phyloP scores from a whole-genome alignment of 2,113 vertebrate genomes.

The Hyla sarda region DNA sequence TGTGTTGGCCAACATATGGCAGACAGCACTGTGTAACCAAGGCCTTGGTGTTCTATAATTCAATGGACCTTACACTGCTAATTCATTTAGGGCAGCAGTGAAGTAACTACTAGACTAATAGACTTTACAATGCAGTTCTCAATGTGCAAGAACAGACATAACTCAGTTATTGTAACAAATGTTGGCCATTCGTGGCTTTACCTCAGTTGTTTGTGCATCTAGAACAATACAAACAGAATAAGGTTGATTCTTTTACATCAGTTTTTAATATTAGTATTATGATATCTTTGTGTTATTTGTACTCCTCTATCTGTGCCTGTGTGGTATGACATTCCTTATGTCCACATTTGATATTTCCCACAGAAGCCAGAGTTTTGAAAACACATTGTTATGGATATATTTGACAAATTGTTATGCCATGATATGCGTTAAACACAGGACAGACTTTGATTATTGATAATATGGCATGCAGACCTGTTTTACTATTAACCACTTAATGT shows the following conservation, averaged over 20 bases:
- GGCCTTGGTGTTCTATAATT: neutral
- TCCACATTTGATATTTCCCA: constrained; percentile 19
- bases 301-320: constrained; percentile 19
- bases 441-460: neutral
- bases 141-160: neutral
- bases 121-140: neutral
- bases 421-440: too few species aligned
- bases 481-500: neutral
- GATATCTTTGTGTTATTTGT: constrained; percentile 32
- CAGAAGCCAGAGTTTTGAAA: neutral
- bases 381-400: neutral
- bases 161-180: neutral
- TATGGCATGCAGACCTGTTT: neutral
- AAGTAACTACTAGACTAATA: neutral
- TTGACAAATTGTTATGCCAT: too few species aligned
- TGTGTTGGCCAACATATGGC: neutral
- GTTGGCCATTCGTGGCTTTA: neutral
- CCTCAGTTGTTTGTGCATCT: neutral
- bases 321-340: neutral
- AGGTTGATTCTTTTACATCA: neutral
- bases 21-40: neutral
- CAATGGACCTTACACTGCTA: neutral
- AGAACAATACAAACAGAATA: neutral
- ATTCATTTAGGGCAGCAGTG: constrained; percentile 5
- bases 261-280: neutral